phyloP scores from a whole-genome alignment of 2,888 invertebrate genomes.

The Allolobophora icterica region DNA sequence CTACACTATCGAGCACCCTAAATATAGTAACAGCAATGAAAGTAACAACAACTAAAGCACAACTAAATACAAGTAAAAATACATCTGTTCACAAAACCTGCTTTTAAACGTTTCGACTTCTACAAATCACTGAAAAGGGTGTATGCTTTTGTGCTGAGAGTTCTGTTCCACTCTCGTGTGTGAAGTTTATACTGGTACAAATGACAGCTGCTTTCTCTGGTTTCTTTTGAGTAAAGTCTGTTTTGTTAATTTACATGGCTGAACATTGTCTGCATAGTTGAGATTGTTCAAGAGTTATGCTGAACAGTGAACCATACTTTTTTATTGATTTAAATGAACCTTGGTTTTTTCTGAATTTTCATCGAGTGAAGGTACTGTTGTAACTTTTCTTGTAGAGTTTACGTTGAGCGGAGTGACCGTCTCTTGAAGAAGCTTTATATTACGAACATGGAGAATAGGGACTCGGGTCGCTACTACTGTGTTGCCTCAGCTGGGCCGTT shows the following conservation, averaged over 20 bases:
- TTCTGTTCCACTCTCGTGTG: not conserved
- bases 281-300: too few relatives aligned
- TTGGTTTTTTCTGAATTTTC: not conserved
- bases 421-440: slow-evolving; percentile 44
- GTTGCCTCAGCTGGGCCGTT: slow-evolving; percentile 38
- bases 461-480: slow-evolving; percentile 45
- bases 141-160: not conserved
- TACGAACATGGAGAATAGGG: slow-evolving; percentile 40
- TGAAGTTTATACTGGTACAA: not conserved
- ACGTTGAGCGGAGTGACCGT: not conserved
- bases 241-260: too few relatives aligned
- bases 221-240: not conserved
- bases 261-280: too few relatives aligned
- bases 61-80: not conserved
- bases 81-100: not conserved
- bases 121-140: not conserved
- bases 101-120: not conserved
- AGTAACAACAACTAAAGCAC: too few relatives aligned
- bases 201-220: not conserved
- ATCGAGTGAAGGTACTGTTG: not conserved
- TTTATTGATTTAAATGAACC: too few relatives aligned
- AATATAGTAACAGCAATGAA: too few relatives aligned
- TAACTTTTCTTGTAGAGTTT: not conserved
- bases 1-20: too few relatives aligned
- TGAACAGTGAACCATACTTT: too few relatives aligned